Evolutionary conservation across 1,140 invertebrate species (phyloP), one percentile per base, ranked within the genome.

Genomic region (Drosophila chauvacae): DNA sequence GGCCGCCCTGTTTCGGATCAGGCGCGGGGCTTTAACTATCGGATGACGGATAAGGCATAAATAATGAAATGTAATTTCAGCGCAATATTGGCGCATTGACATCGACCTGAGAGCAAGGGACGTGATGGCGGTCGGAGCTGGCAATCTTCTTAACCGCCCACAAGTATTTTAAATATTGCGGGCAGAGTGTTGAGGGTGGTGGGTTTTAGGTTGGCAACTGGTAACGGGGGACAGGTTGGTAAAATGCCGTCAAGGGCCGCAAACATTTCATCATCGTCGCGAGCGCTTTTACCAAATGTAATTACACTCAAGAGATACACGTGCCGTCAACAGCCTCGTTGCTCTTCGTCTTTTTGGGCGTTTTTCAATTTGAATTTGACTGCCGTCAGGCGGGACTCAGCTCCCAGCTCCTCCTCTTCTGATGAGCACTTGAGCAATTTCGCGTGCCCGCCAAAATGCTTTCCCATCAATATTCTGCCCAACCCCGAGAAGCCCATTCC

Each of bases 261-360:
- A 80, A 64, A 53, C 72, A 76, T 76, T 76, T 76, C 72, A 76
- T 76, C 73, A 76, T 66, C 72, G 47, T 76, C 47, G 53, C 47
- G 41, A 73, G 73, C 71, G 80, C 80, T 80, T 86, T 88, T 77
- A 80, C 68, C 77, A 90, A 88, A 90, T 85, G 84, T 88, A 88
- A 88, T 88, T 88, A 90, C 81, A 90, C 85, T 81, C 81, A 80
- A 83, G 73, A 90, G 84, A 85, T 88, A 90, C 84, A 88, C 84
- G 84, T 88, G 84, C 81, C 84, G 81, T 50, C 74, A 68, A 81
- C 75, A 85, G 56, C 55, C 65, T 44, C 23, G 26, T 50, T 48
- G 45, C 58, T 64, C 26, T 11, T 57, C 45, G 68, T 56, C 44
- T 62, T 47, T 60, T 55, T 51, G 79, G 68, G 69, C 60, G 51